Conservation (phyloP, 2,888 invertebrate genomes). For the Antheraea yamamai region DNA sequence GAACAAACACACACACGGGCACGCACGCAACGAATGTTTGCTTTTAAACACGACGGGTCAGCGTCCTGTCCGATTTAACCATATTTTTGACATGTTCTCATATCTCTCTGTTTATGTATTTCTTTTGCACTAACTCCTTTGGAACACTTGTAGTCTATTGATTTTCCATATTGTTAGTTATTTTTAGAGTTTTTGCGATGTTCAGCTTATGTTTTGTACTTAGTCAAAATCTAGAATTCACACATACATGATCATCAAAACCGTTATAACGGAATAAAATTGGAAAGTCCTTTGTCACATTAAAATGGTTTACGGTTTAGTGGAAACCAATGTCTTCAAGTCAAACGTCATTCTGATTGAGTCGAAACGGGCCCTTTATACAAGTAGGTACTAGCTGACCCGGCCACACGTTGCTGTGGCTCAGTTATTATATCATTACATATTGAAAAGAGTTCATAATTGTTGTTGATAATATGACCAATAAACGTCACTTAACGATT, state of each 20-base stretch:
- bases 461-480: no score
- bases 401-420: no score
- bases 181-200: constrained; percentile 4
- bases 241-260: neutral
- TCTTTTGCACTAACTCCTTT: constrained; percentile 37
- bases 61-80: constrained; percentile 75
- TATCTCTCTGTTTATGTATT: constrained; percentile 45
- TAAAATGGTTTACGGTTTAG: no score
- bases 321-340: no score
- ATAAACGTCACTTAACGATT: no score
- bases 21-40: constrained; percentile 42
- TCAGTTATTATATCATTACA: no score
- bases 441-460: no score
- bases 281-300: neutral
- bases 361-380: no score
- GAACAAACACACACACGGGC: constrained; percentile 58
- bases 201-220: neutral
- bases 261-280: neutral
- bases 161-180: constrained; percentile 11
- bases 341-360: no score
- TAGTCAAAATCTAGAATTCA: neutral
- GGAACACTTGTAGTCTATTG: constrained; percentile 14
- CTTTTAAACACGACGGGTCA: constrained; percentile 58
- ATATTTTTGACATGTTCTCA: constrained; percentile 57
- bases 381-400: no score